These are phyloP conservation scores for Pseudomyrmex concolor DNA, from an alignment of 1,140 invertebrate species.

Conservation along the genomic window DNA sequence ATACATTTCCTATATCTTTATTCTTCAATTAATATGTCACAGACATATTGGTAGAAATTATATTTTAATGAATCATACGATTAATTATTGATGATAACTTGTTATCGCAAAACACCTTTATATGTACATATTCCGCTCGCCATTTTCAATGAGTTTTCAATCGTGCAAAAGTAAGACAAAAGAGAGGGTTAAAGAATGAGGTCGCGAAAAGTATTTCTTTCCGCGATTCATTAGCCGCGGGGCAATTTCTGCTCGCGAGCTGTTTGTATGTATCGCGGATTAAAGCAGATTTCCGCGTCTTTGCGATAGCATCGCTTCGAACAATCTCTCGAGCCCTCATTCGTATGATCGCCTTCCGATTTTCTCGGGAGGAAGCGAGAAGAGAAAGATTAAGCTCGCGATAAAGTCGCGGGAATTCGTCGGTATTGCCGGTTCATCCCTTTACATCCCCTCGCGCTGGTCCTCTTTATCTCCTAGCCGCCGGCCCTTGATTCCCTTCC, in stretches of 20 bases:
- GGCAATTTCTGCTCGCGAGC: constrained; percentile 62
- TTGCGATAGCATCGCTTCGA: constrained; percentile 48
- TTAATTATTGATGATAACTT: too few relatives aligned
- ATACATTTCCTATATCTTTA: constrained; percentile 1
- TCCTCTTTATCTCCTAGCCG: constrained; percentile 35
- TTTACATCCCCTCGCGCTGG: constrained; percentile 10
- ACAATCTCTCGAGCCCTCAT: neutral
- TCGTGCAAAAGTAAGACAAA: neutral
- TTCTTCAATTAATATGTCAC: neutral
- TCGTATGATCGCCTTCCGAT: constrained; percentile 2
- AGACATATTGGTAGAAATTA: neutral
- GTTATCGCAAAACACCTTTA: too few relatives aligned
- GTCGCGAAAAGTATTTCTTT: constrained; percentile 43
- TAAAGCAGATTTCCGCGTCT: constrained; percentile 57
- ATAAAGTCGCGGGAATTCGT: constrained; percentile 45
- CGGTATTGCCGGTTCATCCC: constrained; percentile 16
- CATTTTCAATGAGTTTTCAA: constrained; percentile 23
- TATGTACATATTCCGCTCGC: constrained; percentile 15
- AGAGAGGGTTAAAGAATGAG: constrained; percentile 29
- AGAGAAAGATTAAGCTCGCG: constrained; percentile 47
- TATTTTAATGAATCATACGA: neutral
- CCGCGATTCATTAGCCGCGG: constrained; percentile 65
- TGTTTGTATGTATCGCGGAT: constrained; percentile 46
- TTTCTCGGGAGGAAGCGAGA: constrained; percentile 25
- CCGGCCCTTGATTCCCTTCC: constrained; percentile 3